Evolutionary conservation across 2,888 invertebrate genomes (phyloP).

Genomic region (Yponomeuta cagnagella): DNA sequence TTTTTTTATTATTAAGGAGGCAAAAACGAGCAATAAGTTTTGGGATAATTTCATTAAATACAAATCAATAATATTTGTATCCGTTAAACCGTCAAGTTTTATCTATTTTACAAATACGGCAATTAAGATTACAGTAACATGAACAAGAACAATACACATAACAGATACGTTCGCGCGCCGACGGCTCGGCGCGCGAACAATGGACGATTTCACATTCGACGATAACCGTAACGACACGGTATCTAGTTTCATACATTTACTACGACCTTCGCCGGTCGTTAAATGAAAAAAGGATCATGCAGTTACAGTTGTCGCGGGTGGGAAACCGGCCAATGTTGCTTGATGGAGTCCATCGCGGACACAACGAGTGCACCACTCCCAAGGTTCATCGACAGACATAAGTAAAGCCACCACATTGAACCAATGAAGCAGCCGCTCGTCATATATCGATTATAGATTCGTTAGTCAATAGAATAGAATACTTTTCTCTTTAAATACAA

Average conservation of each 20-base stretch:
- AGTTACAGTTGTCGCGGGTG: not conserved
- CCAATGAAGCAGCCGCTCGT: constrained; percentile 21
- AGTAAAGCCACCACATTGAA: constrained; percentile 46
- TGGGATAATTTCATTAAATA: constrained; percentile 64
- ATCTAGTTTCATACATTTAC: no score
- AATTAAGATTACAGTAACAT: constrained; percentile 72
- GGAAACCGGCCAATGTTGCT: constrained; percentile 27
- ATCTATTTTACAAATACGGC: constrained; percentile 64
- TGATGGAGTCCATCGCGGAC: constrained; percentile 19
- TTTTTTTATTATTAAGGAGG: constrained; percentile 67
- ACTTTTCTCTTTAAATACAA: constrained; percentile 36
- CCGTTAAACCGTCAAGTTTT: constrained; percentile 63
- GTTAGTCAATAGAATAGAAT: constrained; percentile 35
- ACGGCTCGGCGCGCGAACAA: constrained; percentile 29
- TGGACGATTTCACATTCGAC: constrained; percentile 5
- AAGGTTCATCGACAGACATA: constrained; percentile 33
- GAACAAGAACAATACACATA: constrained; percentile 59
- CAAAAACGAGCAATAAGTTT: constrained; percentile 75
- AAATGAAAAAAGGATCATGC: not conserved
- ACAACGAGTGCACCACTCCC: constrained; percentile 19
- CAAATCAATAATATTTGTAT: constrained; percentile 67
- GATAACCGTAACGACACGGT: no score
- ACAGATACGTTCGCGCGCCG: constrained; percentile 46
- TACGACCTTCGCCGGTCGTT: no score
- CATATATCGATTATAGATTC: constrained; percentile 7